Percentiles rank a stretch among this genome's conserved stretches.
phyloP scores from a whole-genome alignment of 1,140 invertebrate genomes.

The Sinella curviseta region DNA sequence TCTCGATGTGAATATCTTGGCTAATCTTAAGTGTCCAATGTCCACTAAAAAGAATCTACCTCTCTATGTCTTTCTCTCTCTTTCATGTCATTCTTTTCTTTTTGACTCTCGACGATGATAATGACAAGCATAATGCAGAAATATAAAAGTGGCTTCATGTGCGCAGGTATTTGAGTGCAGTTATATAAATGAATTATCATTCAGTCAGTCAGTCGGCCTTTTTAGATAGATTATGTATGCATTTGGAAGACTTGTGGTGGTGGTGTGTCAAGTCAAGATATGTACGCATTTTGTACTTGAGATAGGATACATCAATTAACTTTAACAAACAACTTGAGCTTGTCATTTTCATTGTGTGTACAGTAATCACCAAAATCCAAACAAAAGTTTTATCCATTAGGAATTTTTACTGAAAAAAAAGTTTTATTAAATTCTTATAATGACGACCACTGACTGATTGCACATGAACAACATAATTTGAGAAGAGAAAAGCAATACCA shows the following conservation, averaged over 20 bases:
- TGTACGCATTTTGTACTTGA: neutral
- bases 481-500: too few species aligned
- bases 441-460: too few species aligned
- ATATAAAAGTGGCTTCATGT: neutral
- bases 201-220: neutral
- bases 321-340: conserved; percentile 17
- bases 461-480: too few species aligned
- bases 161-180: neutral
- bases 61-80: neutral
- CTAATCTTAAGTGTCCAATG: conserved; percentile 16
- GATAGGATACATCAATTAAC: conserved; percentile 19
- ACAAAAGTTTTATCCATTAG: neutral
- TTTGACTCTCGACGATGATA: neutral
- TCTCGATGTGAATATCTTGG: neutral
- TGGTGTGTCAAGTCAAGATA: neutral
- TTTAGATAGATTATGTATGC: neutral
- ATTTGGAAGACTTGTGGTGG: neutral
- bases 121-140: neutral
- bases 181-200: neutral
- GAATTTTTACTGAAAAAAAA: conserved; percentile 7
- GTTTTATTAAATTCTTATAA: too few species aligned
- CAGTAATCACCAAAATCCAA: neutral
- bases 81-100: neutral
- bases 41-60: conserved; percentile 13
- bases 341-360: neutral